Percentiles rank a stretch among this genome's conserved stretches.
phyloP scores from a whole-genome alignment of 2,797 vertebrate species.

The Alosa sapidissima region DNA sequence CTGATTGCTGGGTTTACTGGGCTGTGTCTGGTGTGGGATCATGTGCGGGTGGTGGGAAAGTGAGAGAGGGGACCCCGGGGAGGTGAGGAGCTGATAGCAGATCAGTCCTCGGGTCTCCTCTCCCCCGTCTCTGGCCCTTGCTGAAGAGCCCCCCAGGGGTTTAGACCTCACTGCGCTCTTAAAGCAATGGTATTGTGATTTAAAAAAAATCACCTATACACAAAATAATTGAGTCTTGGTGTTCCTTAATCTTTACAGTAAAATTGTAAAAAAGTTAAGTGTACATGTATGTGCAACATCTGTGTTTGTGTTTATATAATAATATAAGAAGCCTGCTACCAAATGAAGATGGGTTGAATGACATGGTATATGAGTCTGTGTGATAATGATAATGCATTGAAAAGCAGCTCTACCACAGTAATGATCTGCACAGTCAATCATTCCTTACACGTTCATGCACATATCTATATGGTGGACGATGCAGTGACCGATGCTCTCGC shows the following conservation, averaged over 20 bases:
- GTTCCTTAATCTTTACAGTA: background rate
- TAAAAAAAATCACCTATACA: background rate
- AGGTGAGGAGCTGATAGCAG: background rate
- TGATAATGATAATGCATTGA: background rate
- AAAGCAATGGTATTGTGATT: background rate
- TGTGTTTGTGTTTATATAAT: background rate
- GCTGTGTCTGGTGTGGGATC: background rate
- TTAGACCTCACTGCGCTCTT: background rate
- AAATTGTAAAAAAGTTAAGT: background rate
- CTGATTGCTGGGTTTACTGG: background rate
- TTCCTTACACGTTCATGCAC: background rate
- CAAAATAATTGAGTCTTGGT: background rate
- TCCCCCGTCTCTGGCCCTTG: background rate
- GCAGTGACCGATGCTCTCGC: background rate
- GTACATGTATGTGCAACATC: no score
- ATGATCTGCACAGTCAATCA: background rate
- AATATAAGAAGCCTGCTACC: background rate
- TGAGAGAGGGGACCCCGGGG: no score
- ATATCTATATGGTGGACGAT: background rate
- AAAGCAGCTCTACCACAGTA: background rate
- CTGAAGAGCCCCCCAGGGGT: no score
- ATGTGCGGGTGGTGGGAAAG: no score
- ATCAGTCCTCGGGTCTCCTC: background rate
- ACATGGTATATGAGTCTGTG: background rate
- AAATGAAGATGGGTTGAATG: background rate